Base-by-base conservation (phyloP, 2,113 vertebrate genomes). In the Ia io region DNA sequence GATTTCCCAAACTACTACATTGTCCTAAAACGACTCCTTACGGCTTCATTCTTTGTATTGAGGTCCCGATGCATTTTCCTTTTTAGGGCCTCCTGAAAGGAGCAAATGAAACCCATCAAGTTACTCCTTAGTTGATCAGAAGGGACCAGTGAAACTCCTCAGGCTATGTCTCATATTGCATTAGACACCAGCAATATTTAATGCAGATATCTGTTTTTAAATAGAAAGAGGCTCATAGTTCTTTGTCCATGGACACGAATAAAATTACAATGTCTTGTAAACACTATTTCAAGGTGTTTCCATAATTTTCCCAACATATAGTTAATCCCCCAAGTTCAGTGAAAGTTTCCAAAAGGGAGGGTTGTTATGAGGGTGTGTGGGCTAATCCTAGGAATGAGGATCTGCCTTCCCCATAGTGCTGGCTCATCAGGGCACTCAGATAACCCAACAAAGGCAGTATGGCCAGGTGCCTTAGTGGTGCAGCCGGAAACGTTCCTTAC, bases 361-460 rank as follows among this genome's bases (percentile, higher is more conserved):
- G 59, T 1, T 49, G 3, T 40, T 6, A 13, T 0, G 23, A 47
- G 40, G 71, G 32, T 3, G 0, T 3, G 2, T 51, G 32, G 28
- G 74, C 18, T 35, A 22, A 23, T 73, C 11, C 23, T 30, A 25
- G 17, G 16, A 17, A 6, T 40, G 42, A 80, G 23, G 28, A 14
- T 8, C 49, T 32, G 30, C 23, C 47, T 1, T 44, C 47, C 28
- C 47, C 3, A 22, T 2, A 63, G 9, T 7, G 17, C 18, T 35
- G 63, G 56, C 40, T 40, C 37, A 2, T 37, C 16, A 51, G 76
- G 65, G 23, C 16, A 35, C 59, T 7, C 5, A 17, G 13, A 32
- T 4, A n/a, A n/a, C 53, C 20, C 4, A 14, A n/a, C 18, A 44
- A 0, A 1, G 65, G 9, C 2, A 22, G 23, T 30, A 30, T 0